Evolutionary conservation across 2,113 vertebrate species (phyloP), one percentile per base, ranked within the genome.

Genomic region (Poeciliopsis turrubarensis): DNA sequence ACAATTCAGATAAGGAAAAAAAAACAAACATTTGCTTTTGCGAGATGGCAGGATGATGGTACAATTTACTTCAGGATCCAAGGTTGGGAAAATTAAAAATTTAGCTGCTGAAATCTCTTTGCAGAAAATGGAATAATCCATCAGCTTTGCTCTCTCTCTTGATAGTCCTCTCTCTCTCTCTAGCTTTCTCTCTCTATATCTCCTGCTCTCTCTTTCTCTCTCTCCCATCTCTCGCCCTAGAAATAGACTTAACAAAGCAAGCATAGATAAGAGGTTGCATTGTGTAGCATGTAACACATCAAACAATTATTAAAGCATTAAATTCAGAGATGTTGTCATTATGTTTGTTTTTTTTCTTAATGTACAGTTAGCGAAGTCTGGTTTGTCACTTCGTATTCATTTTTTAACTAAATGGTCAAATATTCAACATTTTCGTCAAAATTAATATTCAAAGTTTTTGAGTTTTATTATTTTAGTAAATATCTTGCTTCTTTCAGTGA

Each of bases 61-160:
- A 54, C 72, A 62, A 80, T 84, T 88, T 68, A 57, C 84, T 84
- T 69, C 19, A 70, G 31, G 44, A 78, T 61, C 54, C 78, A 79
- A 83, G 83, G 84, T 86, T 82, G 65, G 37, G 32, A 61, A 80
- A 70, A 75, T 86, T 73, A 87, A 54, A 64, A 14, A 87, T 86
- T 70, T 77, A 63, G 32, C 66, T 70, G 74, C 78, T 75, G 67
- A 70, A 83, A 79, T 67, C 79, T 82, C 34, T 90, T n/a, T 80
- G 60, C 68, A 29, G 62, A 65, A 82, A 78, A 85, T 80, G 72
- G 63, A 64, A 77, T 80, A 81, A 87, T 88, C 83, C 73, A 89
- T 89, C 57, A 88, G 62, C 60, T 75, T 71, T 68, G 62, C 17
- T 65, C 6, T 72, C 44, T 72, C 57, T 73, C 34, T 34, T 34